Conservation (phyloP, 2,113 vertebrate genomes). For the Alexandromys fortis region DNA sequence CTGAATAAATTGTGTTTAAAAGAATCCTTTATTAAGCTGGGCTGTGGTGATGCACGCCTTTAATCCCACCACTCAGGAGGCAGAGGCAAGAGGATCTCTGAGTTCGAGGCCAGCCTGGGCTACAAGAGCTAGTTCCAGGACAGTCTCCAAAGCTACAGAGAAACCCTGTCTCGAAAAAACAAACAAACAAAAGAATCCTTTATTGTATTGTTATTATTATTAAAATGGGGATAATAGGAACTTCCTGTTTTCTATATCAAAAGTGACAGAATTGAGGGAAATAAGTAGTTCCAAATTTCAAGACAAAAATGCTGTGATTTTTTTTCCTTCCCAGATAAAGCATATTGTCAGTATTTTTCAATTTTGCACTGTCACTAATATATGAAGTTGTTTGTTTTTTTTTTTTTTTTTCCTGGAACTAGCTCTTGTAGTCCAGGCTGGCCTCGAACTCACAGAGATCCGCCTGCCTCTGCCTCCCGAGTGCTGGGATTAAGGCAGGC, state of each 20-base stretch:
- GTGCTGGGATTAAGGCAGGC: too few species aligned
- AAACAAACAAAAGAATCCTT: neutral
- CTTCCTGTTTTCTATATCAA: constrained; percentile 23
- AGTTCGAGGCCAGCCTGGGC: too few species aligned
- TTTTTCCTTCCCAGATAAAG: constrained; percentile 47
- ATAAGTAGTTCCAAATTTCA: constrained; percentile 29
- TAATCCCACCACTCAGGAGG: too few species aligned
- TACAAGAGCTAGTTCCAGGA: too few species aligned
- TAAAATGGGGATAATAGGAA: constrained; percentile 19
- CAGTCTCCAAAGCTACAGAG: too few species aligned
- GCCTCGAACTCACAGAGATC: too few species aligned
- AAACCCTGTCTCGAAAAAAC: too few species aligned
- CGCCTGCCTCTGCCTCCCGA: too few species aligned
- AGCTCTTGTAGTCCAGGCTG: too few species aligned
- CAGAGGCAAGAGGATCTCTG: too few species aligned
- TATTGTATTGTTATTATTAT: neutral
- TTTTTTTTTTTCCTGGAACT: too few species aligned
- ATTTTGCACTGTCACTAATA: constrained; percentile 31
- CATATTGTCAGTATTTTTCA: constrained; percentile 7
- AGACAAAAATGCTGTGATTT: constrained; percentile 41
- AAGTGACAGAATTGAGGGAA: constrained; percentile 7
- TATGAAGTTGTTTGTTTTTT: constrained; percentile 28
- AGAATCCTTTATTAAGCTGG: constrained; percentile 20
- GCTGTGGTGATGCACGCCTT: too few species aligned
- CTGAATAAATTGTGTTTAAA: constrained; percentile 2